Percentiles rank a stretch among this genome's conserved stretches.
Conservation (phyloP, 2,113 vertebrate genomes). For the Chauna torquata region DNA sequence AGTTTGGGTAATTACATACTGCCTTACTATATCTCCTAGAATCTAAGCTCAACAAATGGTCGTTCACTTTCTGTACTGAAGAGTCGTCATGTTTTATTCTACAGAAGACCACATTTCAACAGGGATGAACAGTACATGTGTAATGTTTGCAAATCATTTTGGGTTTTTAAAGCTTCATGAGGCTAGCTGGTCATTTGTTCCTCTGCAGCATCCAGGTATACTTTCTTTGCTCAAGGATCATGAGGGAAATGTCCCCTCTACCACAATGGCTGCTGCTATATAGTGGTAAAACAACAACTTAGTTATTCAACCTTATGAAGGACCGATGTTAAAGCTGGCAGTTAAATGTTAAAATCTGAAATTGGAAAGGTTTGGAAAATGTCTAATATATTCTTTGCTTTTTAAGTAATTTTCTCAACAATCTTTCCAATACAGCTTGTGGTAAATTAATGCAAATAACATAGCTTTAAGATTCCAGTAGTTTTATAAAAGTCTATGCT, state of each 20-base stretch:
- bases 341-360: background rate
- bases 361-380: background rate
- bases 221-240: background rate
- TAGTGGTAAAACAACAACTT: background rate
- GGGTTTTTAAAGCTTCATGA: background rate
- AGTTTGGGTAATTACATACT: background rate
- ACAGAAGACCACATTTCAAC: background rate
- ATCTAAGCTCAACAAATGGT: background rate
- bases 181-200: background rate
- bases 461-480: background rate
- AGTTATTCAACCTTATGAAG: background rate
- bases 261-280: background rate
- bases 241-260: background rate
- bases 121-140: background rate
- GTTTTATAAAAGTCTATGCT: background rate
- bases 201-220: background rate
- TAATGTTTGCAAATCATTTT: background rate
- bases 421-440: background rate
- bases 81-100: background rate
- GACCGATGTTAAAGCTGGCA: background rate
- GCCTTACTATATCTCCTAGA: background rate
- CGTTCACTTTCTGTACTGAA: fast-evolving
- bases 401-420: background rate
- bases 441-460: background rate
- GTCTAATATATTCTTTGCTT: fast-evolving